phyloP scores from a whole-genome alignment of 1,140 invertebrate genomes.

The Psix sp. region DNA sequence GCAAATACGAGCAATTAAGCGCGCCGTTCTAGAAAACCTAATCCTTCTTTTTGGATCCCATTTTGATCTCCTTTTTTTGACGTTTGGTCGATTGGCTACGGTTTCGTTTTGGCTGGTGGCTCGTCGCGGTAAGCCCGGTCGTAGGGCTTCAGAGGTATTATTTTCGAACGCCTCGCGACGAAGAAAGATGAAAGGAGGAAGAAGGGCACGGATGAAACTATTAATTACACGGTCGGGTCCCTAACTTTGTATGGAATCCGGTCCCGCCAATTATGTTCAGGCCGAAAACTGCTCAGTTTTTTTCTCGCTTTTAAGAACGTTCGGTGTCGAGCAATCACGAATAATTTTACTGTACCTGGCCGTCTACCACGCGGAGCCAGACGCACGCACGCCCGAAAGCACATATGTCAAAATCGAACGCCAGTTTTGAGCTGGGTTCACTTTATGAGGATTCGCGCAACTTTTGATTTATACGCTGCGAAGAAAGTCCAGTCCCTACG shows the following conservation, averaged over 20 bases:
- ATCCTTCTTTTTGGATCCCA: not conserved
- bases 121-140: constrained; percentile 29
- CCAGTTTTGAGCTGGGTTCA: constrained; percentile 1
- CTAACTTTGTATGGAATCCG: constrained; percentile 68
- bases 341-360: constrained; percentile 36
- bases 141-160: constrained; percentile 42
- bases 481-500: too few species aligned
- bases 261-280: constrained; percentile 70
- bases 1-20: constrained; percentile 40
- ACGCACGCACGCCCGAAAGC: constrained; percentile 7
- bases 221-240: constrained; percentile 69
- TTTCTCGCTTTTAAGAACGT: constrained; percentile 53
- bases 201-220: constrained; percentile 64
- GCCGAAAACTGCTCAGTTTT: constrained; percentile 36
- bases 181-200: constrained; percentile 52
- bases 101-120: constrained; percentile 37
- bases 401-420: constrained; percentile 21
- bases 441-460: too few species aligned
- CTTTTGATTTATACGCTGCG: too few species aligned
- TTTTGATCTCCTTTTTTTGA: constrained; percentile 10
- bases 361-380: constrained; percentile 4
- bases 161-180: constrained; percentile 43
- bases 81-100: constrained; percentile 33
- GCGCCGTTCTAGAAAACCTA: constrained; percentile 14
- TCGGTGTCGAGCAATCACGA: constrained; percentile 57